phyloP scores from a whole-genome alignment of 2,113 vertebrate genomes.

The Silurus meridionalis region DNA sequence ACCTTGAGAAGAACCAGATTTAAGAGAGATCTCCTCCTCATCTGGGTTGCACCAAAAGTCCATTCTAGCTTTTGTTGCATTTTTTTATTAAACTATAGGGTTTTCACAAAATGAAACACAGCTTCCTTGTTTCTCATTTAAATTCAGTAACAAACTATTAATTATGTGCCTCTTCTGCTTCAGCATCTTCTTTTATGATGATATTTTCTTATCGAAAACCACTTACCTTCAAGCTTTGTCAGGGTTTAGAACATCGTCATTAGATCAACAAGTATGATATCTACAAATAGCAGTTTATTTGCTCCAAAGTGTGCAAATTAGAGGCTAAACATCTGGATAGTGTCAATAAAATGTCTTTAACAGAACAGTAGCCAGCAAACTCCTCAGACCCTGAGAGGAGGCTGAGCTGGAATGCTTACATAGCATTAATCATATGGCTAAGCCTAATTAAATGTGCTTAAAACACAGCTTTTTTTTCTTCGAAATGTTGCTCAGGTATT shows the following conservation, averaged over 20 bases:
- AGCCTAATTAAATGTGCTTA: conserved; percentile 99
- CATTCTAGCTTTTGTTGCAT: not conserved
- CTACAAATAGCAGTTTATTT: conserved; percentile 78
- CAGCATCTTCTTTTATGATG: conserved; percentile 16
- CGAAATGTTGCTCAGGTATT: conserved; percentile 99
- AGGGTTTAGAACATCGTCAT: conserved; percentile 76
- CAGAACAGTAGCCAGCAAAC: conserved; percentile 90
- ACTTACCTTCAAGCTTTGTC: conserved; percentile 65
- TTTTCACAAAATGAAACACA: not conserved
- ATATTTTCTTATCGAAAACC: conserved; percentile 44
- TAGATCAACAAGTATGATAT: conserved; percentile 73
- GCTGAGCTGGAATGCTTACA: conserved; percentile 92
- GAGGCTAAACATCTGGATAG: conserved; percentile 78
- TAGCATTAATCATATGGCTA: conserved; percentile 99
- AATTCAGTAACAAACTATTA: not conserved
- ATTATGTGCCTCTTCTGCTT: too few relatives aligned
- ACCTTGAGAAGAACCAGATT: too few relatives aligned
- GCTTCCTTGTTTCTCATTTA: too few relatives aligned
- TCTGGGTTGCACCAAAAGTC: too few relatives aligned
- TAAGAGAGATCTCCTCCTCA: too few relatives aligned
- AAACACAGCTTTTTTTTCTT: conserved; percentile 94
- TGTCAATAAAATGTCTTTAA: conserved; percentile 86
- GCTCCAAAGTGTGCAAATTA: conserved; percentile 75
- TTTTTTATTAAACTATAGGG: not conserved
- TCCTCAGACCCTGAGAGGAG: conserved; percentile 97